Conservation (phyloP, 2,113 vertebrate species). For the Lagopus muta region DNA sequence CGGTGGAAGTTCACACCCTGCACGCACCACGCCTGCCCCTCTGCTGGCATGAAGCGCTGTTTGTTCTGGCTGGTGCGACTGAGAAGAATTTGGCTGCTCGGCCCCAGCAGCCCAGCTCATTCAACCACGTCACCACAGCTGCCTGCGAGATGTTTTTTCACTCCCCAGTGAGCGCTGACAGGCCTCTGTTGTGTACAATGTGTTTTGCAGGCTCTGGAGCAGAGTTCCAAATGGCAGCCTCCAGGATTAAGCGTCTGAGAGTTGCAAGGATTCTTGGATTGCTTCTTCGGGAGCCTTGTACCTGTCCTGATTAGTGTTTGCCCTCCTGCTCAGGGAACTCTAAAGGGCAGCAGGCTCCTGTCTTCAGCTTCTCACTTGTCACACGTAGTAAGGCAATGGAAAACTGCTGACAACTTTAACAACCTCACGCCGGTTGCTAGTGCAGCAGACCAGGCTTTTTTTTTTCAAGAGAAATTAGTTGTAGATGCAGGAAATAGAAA, state of each 20-base stretch:
- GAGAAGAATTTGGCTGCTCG: not conserved
- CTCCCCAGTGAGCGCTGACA: not conserved
- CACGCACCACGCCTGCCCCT: not conserved
- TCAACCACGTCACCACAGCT: not conserved
- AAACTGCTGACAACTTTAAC: not conserved
- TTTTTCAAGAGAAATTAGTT: not conserved
- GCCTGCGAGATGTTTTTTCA: not conserved
- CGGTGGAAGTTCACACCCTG: not conserved
- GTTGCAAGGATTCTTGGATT: not conserved
- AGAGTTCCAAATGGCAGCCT: fast-evolving
- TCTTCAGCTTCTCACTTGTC: not conserved
- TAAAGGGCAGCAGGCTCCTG: not conserved
- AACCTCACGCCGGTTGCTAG: fast-evolving
- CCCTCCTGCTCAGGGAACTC: fast-evolving
- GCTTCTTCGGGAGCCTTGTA: not conserved
- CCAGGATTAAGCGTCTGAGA: not conserved
- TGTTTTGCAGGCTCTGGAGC: not conserved
- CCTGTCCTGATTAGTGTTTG: not conserved
- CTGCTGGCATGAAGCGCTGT: not conserved
- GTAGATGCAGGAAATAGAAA: not conserved
- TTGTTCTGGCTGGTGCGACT: not conserved
- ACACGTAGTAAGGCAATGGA: not conserved
- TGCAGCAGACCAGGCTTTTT: not conserved
- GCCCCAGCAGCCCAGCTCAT: not conserved
- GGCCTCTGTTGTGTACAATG: not conserved